These are phyloP conservation scores for Drosophila asahinai DNA, from an alignment of 1,140 invertebrate species.

Conservation along the genomic window DNA sequence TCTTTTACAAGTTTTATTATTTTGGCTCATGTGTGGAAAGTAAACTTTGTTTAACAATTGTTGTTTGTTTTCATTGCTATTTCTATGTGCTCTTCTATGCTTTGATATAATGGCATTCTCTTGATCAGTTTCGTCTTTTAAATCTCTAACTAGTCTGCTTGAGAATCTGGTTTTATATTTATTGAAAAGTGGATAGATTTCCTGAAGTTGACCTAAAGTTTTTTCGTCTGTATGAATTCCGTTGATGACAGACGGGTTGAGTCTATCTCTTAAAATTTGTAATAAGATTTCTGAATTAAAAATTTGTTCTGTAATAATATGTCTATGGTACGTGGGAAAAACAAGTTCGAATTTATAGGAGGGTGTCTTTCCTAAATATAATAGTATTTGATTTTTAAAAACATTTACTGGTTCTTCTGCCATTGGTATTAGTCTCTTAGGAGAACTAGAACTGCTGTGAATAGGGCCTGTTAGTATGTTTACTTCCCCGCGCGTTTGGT, in stretches of 20 bases:
- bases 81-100: not conserved
- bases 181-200: not conserved
- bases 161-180: not conserved
- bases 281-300: too few relatives aligned
- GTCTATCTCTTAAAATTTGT: not conserved
- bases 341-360: too few relatives aligned
- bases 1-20: not conserved
- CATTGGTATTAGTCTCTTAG: not conserved
- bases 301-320: too few relatives aligned
- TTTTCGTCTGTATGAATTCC: slow-evolving; percentile 1
- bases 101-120: not conserved
- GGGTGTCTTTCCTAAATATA: too few relatives aligned
- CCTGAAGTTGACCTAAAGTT: slow-evolving; percentile 1
- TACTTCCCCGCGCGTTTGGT: not conserved
- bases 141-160: not conserved
- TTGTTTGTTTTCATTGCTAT: slow-evolving; percentile 5
- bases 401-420: not conserved
- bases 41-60: not conserved
- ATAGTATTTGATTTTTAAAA: not conserved
- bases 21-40: not conserved
- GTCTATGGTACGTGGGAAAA: too few relatives aligned
- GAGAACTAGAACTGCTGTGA: not conserved
- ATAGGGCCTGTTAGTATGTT: not conserved
- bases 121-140: not conserved
- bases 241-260: not conserved